Conservation (phyloP, 1,140 invertebrate species). For the Gerris buenoi region DNA sequence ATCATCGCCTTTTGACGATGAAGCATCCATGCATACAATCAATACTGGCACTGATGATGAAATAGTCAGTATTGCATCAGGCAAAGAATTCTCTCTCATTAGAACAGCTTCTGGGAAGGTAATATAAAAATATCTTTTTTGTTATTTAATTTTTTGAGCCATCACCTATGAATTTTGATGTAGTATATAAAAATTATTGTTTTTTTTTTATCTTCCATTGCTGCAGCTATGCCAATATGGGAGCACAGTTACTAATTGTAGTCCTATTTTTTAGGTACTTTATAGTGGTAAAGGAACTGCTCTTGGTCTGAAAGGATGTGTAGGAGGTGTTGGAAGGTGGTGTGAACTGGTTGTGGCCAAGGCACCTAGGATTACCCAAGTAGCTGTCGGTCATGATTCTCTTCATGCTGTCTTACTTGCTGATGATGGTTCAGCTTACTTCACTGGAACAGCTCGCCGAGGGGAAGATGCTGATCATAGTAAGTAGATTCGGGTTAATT, state of each 20-base stretch:
- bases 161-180: no score
- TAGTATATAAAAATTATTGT: no score
- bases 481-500: constrained; percentile 21
- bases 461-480: constrained; percentile 82
- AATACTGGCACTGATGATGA: constrained; percentile 51
- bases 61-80: constrained; percentile 45
- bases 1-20: constrained; percentile 51
- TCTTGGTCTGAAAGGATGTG: constrained; percentile 50
- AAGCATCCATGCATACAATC: constrained; percentile 33
- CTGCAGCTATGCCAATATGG: no score
- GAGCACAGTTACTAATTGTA: no score
- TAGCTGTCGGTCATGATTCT: constrained; percentile 83
- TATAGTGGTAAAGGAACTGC: constrained; percentile 62
- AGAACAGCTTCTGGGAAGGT: constrained; percentile 63
- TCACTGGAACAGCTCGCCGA: constrained; percentile 72
- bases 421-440: constrained; percentile 77
- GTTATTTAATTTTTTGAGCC: no score
- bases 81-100: constrained; percentile 73
- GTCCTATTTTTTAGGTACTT: constrained; percentile 39
- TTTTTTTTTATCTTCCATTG: no score
- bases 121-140: no score
- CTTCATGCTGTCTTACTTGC: constrained; percentile 73
- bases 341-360: constrained; percentile 59
- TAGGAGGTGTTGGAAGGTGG: constrained; percentile 42
- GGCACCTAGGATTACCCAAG: constrained; percentile 55